Percentiles rank a stretch among this genome's conserved stretches.
Conservation (phyloP, 2,888 invertebrate species). For the Hartigia nigra region DNA sequence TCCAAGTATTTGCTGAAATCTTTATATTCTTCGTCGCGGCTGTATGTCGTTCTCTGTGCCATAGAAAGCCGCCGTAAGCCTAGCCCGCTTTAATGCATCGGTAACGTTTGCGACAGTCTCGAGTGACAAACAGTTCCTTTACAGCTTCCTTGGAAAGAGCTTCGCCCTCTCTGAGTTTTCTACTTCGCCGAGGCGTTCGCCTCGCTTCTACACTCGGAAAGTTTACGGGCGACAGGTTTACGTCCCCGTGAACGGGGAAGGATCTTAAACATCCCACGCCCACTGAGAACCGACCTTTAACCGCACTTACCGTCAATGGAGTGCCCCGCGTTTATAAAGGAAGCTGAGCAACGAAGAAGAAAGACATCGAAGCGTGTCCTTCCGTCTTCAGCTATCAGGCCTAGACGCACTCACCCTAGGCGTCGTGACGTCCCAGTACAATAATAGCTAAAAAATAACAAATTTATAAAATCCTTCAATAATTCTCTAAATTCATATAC, state of each 20-base stretch:
- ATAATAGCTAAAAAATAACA: not conserved
- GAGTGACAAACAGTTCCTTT: conserved; percentile 33
- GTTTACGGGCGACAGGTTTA: conserved; percentile 35
- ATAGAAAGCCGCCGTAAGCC: not conserved
- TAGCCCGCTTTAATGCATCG: conserved; percentile 27
- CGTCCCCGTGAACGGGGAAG: conserved; percentile 19
- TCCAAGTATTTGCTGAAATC: not conserved
- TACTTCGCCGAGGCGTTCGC: conserved; percentile 13
- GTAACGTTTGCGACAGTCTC: conserved; percentile 32
- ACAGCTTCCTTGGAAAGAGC: conserved; percentile 24
- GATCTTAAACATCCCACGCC: conserved; percentile 24
- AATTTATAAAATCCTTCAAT: not conserved
- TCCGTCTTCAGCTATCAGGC: not conserved
- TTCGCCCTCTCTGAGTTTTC: conserved; percentile 12
- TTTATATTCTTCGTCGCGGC: not conserved
- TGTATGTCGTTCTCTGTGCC: not conserved
- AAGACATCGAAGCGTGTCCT: not conserved
- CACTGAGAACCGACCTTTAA: conserved; percentile 23
- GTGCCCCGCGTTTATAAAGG: not conserved
- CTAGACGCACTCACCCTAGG: not conserved
- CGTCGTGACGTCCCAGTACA: not conserved
- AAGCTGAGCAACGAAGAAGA: not conserved
- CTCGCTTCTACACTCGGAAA: conserved; percentile 18
- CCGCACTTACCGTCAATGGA: conserved; percentile 17
- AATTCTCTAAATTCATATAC: not conserved